These are phyloP conservation scores for Holcopasites calliopsidis DNA, from an alignment of 1,140 invertebrate genomes.

Conservation along the genomic window DNA sequence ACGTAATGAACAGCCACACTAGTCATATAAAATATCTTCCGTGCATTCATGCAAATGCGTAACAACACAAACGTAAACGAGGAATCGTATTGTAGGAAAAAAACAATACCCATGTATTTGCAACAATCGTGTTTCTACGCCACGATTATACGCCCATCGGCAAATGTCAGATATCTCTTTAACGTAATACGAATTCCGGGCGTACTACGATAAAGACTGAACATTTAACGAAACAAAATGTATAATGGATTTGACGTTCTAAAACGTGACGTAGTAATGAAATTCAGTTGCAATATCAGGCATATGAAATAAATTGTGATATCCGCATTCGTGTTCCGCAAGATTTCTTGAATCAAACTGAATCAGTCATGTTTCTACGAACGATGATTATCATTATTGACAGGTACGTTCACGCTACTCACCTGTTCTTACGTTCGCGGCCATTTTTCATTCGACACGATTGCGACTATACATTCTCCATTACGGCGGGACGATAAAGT, in stretches of 20 bases:
- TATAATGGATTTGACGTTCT: not conserved
- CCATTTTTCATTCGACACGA: constrained; percentile 67
- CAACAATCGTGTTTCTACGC: not conserved
- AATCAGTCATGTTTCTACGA: not conserved
- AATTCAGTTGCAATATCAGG: not conserved
- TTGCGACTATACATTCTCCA: constrained; percentile 3
- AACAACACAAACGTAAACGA: constrained; percentile 3
- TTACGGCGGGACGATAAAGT: not conserved
- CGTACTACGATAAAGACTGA: constrained; percentile 10
- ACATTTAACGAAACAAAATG: not conserved
- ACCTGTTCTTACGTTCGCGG: constrained; percentile 72
- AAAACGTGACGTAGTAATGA: constrained; percentile 19
- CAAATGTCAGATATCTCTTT: constrained; percentile 8
- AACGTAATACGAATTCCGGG: not conserved
- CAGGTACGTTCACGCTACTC: constrained; percentile 52
- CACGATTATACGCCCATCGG: constrained; percentile 26
- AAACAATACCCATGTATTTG: not conserved
- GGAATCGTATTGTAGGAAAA: not conserved
- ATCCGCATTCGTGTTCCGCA: not conserved
- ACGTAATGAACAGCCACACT: constrained; percentile 59
- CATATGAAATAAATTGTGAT: not conserved
- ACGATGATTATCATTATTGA: not conserved
- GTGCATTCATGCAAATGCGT: constrained; percentile 30
- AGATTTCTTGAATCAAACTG: not conserved
- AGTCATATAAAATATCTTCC: constrained; percentile 46